phyloP scores from a whole-genome alignment of 1,140 invertebrate genomes.

The Trypoxylus dichotomus region DNA sequence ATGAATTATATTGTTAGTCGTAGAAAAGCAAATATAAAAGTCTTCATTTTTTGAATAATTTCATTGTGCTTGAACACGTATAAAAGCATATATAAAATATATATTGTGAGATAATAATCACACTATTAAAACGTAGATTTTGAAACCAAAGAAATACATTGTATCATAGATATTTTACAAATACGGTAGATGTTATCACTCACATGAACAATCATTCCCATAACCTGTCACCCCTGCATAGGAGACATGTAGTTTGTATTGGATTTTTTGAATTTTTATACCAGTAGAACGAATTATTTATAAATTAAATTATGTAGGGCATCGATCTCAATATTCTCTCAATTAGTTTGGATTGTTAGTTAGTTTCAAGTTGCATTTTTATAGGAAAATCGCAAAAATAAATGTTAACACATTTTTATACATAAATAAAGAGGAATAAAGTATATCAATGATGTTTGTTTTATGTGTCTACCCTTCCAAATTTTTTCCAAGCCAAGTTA shows the following conservation, averaged over 20 bases:
- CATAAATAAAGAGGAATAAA: conserved; percentile 27
- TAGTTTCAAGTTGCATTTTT: conserved; percentile 28
- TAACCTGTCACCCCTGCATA: neutral
- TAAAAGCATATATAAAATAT: neutral
- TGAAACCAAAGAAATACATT: neutral
- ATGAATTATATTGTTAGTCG: too few species aligned
- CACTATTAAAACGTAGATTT: neutral
- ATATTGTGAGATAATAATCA: neutral
- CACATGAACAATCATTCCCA: neutral
- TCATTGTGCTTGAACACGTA: neutral
- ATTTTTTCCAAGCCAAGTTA: too few species aligned
- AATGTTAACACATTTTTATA: conserved; percentile 27
- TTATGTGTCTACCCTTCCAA: neutral
- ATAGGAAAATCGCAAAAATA: conserved; percentile 2
- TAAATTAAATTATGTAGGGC: neutral
- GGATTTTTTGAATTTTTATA: conserved; percentile 6
- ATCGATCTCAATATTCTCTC: conserved; percentile 3
- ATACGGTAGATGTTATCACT: neutral
- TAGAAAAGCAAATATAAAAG: too few species aligned
- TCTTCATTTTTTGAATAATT: too few species aligned
- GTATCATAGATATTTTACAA: neutral
- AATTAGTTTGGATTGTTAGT: conserved; percentile 3
- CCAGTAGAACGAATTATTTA: neutral
- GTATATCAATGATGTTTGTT: neutral
- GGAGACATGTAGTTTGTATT: neutral